phyloP scores from a whole-genome alignment of 2,797 vertebrate species.

The Anabacerthia variegaticeps region DNA sequence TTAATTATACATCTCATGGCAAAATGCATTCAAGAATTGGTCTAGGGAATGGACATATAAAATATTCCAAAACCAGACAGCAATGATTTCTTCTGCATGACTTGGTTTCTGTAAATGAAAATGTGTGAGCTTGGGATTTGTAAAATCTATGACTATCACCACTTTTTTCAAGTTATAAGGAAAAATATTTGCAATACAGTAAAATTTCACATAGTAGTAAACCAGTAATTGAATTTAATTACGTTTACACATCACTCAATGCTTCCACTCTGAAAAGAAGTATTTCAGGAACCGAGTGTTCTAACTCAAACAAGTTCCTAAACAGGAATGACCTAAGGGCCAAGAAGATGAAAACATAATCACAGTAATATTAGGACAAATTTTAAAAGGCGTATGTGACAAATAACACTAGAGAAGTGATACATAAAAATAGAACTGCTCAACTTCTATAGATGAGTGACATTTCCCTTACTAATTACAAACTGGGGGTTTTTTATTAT shows the following conservation, averaged over 20 bases:
- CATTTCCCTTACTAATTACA: constrained; percentile 45
- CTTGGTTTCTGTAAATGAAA: constrained; percentile 48
- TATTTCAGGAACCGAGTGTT: constrained; percentile 23
- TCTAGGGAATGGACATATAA: constrained; percentile 40
- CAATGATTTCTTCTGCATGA: constrained; percentile 36
- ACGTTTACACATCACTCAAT: constrained; percentile 40
- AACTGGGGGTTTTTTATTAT: constrained; percentile 15
- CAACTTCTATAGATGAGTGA: constrained; percentile 7
- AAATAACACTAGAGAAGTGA: neutral
- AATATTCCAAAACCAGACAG: constrained; percentile 39
- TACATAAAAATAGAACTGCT: constrained; percentile 36
- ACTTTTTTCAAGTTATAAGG: constrained; percentile 24
- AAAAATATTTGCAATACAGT: constrained; percentile 38
- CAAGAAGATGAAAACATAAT: constrained; percentile 22
- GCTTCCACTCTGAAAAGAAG: constrained; percentile 27
- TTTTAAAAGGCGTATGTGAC: constrained; percentile 21
- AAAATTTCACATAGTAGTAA: constrained; percentile 15
- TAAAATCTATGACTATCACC: constrained; percentile 1
- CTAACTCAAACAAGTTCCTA: constrained; percentile 13
- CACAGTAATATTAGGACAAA: constrained; percentile 14
- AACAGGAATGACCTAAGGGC: constrained; percentile 33
- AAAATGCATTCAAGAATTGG: constrained; percentile 50
- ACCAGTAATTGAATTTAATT: constrained; percentile 41
- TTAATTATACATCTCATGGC: constrained; percentile 68
- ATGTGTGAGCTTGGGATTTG: constrained; percentile 15